Base-by-base conservation (phyloP, 2,113 vertebrate genomes). In the Leptodactylus fuscus region DNA sequence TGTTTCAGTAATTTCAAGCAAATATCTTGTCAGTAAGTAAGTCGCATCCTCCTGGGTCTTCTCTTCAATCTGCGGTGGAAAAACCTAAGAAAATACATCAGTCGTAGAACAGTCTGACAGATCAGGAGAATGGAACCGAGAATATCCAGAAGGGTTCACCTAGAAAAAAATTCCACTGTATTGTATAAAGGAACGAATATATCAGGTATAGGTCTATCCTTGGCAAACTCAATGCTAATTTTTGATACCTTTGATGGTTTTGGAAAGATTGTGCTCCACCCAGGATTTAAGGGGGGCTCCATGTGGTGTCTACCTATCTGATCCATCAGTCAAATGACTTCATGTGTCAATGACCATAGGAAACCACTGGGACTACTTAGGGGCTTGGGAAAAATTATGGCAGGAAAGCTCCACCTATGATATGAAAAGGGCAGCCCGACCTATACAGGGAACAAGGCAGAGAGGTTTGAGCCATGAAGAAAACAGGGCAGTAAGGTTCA, bases 21-120 rank as follows among this genome's bases (percentile, higher is more conserved):
- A 53, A 82, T 46, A 70, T 73, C 69, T 83, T n/a, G 73, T 83
- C 49, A 73, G 67, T 69, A 65, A 81, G 79, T 49, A 49, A 70
- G 27, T 36, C 80, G 34, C 62, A 24, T 22, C 49, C 81, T 70
- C 44, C 62, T 36, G 81, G 29, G 65, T 38, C 18, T 58, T 74
- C 81, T 55, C 34, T 65, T 38, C 81, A 18, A n/a, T 38, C 27
- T 38, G 46, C 13, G 22, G 20, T 22, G n/a, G 36, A 20, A 38
- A 13, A 58, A 24, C 24, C 12, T 15, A 7, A 32, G 27, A 24
- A 29, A 58, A 74, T 41, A 20, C 36, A 16, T 27, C 7, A 38
- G 10, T 16, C 18, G 16, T n/a, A n/a, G n/a, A 41, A 38, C 49
- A 41, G 34, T 27, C 22, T 82, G 32, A 51, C 18, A 6, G 32